A percentile compares a stretch with the other conserved stretches of the same genome.
These are phyloP conservation scores for Ceryle rudis DNA, from an alignment of 2,797 vertebrate species.

Conservation along the genomic window DNA sequence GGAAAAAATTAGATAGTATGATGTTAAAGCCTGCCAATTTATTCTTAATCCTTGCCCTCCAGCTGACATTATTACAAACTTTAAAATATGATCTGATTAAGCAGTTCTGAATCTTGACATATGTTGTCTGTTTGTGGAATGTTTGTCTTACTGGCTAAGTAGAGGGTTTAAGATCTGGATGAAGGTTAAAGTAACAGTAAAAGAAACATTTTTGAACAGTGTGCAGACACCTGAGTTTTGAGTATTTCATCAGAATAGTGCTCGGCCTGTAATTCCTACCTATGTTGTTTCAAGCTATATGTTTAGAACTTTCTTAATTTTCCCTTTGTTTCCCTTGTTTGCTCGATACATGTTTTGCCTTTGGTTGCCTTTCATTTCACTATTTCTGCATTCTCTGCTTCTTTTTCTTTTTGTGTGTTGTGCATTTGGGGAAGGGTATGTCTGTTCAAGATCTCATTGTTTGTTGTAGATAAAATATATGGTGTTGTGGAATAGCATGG, in stretches of 20 bases:
- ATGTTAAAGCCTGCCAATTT: neutral
- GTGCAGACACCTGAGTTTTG: constrained; percentile 19
- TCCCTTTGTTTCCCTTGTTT: constrained; percentile 46
- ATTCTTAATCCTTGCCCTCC: neutral
- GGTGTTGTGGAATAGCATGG: constrained; percentile 82
- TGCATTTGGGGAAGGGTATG: constrained; percentile 65
- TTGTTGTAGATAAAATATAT: constrained; percentile 84
- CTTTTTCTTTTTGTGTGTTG: constrained; percentile 78
- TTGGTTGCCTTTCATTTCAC: constrained; percentile 41
- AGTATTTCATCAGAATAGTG: neutral
- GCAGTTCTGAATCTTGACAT: neutral
- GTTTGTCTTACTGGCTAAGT: neutral
- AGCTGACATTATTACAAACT: neutral
- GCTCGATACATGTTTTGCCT: constrained; percentile 11
- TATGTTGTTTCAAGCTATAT: constrained; percentile 15
- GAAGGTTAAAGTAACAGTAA: neutral
- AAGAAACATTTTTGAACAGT: neutral
- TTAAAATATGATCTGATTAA: neutral
- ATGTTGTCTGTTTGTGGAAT: neutral
- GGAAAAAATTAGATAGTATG: neutral
- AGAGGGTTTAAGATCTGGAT: neutral
- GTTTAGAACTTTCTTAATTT: constrained; percentile 24
- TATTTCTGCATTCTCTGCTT: constrained; percentile 31
- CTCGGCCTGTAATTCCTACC: neutral
- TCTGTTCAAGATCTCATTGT: constrained; percentile 62